Evolutionary conservation across 1,140 invertebrate species (phyloP), one percentile per base, ranked within the genome.

Genomic region (Trichomalopsis sarcophagae): DNA sequence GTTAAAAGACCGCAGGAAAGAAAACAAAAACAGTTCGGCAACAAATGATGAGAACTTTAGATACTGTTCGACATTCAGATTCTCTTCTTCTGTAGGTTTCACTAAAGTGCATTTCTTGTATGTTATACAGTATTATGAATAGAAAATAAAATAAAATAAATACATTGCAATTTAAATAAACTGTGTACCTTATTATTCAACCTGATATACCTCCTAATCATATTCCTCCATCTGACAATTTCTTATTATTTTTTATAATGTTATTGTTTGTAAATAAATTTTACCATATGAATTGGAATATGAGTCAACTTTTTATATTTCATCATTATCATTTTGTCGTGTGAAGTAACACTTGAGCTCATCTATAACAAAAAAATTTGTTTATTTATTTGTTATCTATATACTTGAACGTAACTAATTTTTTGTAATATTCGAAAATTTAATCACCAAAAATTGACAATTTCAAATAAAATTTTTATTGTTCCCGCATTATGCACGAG

Each of bases 31-130:
- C 85, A 87, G 89, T 90, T 90, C 86, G 85, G 88, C 87, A 89
- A 89, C 87, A 89, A 85, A 87, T 87, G 85, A 87, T 88, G 87
- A 88, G 87, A 88, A 89, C 86, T 87, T 88, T 84, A 88, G 86
- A 89, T 88, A 89, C 88, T 87, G 88, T 88, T 91, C 90, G 91
- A 92, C 90, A 93, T 93, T 93, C 91, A 93, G 90, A 92, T 93
- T 93, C 95, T 96, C 96, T 96, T 96, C 96, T 96, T 96, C 96
- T 96, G 95, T 96, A 96, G 95, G 95, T 96, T 96, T 96, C 96
- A 95, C 94, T 95, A 94, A 96, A 96, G 96, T 96, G 96, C 96
- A 96, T 96, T 96, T 96, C 96, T 96, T 96, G 95, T 96, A 96
- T 96, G 95, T 96, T 96, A 96, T 96, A 96, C 96, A 96, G 96